Evolutionary conservation across 2,888 invertebrate genomes (phyloP).

Genomic region (Pyrochroa serraticornis): DNA sequence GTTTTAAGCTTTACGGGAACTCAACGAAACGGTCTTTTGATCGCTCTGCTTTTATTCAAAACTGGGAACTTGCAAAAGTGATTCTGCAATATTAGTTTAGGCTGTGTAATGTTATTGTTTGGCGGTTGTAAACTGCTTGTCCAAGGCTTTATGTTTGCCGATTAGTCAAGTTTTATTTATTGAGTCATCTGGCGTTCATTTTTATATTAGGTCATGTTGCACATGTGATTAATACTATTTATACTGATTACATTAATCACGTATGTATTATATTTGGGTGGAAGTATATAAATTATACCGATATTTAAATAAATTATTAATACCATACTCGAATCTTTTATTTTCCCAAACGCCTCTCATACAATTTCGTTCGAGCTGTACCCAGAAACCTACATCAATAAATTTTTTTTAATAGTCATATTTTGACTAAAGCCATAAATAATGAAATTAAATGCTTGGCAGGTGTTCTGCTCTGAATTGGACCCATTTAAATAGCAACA

Average conservation of each 20-base stretch:
- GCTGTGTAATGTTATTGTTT: slow-evolving; percentile 43
- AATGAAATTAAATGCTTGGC: too few relatives aligned
- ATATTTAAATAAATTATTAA: slow-evolving; percentile 38
- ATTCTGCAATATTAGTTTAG: slow-evolving; percentile 43
- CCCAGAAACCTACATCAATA: too few relatives aligned
- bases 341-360: too few relatives aligned
- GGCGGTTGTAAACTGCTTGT: slow-evolving; percentile 28
- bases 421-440: too few relatives aligned
- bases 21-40: too few relatives aligned
- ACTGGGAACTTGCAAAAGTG: slow-evolving; percentile 8
- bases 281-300: slow-evolving; percentile 58
- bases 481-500: too few relatives aligned
- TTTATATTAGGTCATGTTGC: slow-evolving; percentile 59
- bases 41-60: too few relatives aligned
- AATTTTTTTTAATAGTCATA: too few relatives aligned
- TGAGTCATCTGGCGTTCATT: slow-evolving; percentile 53
- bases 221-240: slow-evolving; percentile 61
- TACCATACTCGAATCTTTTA: slow-evolving; percentile 9
- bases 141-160: slow-evolving; percentile 36
- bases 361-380: too few relatives aligned
- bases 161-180: slow-evolving; percentile 45
- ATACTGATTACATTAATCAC: slow-evolving; percentile 65
- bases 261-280: slow-evolving; percentile 60
- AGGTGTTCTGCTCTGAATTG: too few relatives aligned
- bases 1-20: too few relatives aligned